phyloP scores from a whole-genome alignment of 2,113 vertebrate genomes.

The Toxotes jaculatrix region DNA sequence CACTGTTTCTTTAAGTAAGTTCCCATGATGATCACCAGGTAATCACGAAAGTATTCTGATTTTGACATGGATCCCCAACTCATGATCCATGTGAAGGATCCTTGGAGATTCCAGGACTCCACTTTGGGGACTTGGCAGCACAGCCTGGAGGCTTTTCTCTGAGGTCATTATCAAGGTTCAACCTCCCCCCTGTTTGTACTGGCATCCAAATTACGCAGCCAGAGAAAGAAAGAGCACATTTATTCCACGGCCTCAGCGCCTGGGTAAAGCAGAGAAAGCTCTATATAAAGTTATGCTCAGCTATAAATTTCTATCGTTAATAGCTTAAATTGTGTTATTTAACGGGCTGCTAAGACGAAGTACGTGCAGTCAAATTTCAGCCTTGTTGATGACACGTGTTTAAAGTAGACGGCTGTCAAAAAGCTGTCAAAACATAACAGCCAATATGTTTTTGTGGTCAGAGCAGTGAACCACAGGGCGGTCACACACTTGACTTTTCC shows the following conservation, averaged over 20 bases:
- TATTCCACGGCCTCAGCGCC: slow-evolving; percentile 41
- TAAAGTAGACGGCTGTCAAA: slow-evolving; percentile 56
- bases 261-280: slow-evolving; percentile 17
- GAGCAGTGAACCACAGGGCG: slow-evolving; percentile 64
- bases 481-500: slow-evolving; percentile 65
- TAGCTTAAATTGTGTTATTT: slow-evolving; percentile 43
- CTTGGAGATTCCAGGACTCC: slow-evolving; percentile 18
- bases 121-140: slow-evolving; percentile 32
- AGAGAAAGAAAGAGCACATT: slow-evolving; percentile 48
- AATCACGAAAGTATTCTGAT: not conserved
- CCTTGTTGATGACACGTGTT: slow-evolving; percentile 43
- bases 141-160: slow-evolving; percentile 40
- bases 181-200: slow-evolving; percentile 49
- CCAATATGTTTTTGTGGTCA: slow-evolving; percentile 70
- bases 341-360: slow-evolving; percentile 33
- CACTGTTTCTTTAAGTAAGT: not conserved
- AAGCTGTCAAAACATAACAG: slow-evolving; percentile 68
- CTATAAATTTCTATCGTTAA: slow-evolving; percentile 60
- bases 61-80: not conserved
- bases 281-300: slow-evolving; percentile 63
- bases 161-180: slow-evolving; percentile 59
- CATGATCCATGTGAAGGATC: slow-evolving; percentile 3
- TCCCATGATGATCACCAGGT: not conserved
- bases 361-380: slow-evolving; percentile 23
- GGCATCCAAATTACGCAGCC: slow-evolving; percentile 49